phyloP scores from a whole-genome alignment of 2,797 vertebrate species.

The Jordanella pulchra region DNA sequence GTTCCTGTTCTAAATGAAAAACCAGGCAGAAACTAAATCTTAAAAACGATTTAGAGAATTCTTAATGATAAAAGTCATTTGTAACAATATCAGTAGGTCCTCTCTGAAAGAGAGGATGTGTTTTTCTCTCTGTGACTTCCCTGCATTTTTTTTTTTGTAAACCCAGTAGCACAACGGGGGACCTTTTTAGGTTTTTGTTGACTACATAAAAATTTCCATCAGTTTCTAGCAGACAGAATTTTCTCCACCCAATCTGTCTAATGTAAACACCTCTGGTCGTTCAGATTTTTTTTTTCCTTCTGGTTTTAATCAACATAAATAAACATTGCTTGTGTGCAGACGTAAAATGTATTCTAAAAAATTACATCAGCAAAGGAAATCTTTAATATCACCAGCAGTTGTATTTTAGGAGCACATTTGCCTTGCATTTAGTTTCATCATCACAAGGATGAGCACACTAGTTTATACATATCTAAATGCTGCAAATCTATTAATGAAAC shows the following conservation, averaged over 20 bases:
- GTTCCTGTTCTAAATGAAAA: too few species aligned
- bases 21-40: too few species aligned
- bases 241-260: background rate
- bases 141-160: background rate
- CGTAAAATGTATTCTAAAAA: too few species aligned
- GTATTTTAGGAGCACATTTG: background rate
- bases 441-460: background rate
- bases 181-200: background rate
- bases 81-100: background rate
- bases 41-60: too few species aligned
- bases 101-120: background rate
- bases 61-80: too few species aligned
- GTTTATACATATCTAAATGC: background rate
- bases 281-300: too few species aligned
- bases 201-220: background rate
- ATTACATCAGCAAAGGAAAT: background rate
- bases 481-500: background rate
- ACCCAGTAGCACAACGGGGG: background rate
- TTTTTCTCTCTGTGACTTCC: background rate
- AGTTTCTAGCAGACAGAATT: background rate
- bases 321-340: too few species aligned
- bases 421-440: background rate
- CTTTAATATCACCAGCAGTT: background rate
- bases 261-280: background rate
- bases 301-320: too few species aligned